Evolutionary conservation across 2,888 invertebrate genomes (phyloP).

Genomic region (Lucinisca nassula): DNA sequence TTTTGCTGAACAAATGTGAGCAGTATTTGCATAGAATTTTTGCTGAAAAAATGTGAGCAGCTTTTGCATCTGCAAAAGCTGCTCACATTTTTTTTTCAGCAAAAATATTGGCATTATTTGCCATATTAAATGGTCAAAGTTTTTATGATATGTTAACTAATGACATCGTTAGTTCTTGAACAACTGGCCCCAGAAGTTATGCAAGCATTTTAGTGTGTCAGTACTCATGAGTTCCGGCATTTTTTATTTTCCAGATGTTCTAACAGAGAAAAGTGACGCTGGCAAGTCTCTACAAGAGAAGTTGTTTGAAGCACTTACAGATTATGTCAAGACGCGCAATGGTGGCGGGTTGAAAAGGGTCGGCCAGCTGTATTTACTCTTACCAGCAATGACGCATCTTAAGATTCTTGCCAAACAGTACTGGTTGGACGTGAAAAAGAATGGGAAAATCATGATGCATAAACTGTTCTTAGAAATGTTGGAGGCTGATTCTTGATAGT

Average conservation of each 20-base stretch:
- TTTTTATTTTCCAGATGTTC: conserved; percentile 91
- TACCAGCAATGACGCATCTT: conserved; percentile 96
- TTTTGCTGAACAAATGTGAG: too few relatives aligned
- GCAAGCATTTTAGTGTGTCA: too few relatives aligned
- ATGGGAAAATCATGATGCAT: conserved; percentile 97
- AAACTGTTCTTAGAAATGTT: conserved; percentile 99
- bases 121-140: too few relatives aligned
- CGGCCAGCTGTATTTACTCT: conserved; percentile 93
- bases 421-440: conserved; percentile 96
- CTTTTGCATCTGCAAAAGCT: too few relatives aligned
- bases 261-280: conserved; percentile 95
- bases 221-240: too few relatives aligned
- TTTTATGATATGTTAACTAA: too few relatives aligned
- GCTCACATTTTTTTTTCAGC: too few relatives aligned
- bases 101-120: too few relatives aligned
- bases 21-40: too few relatives aligned
- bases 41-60: too few relatives aligned
- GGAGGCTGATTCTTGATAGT: conserved; percentile 89
- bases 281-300: conserved; percentile 96
- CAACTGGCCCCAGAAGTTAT: too few relatives aligned
- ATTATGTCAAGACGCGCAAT: conserved; percentile 93
- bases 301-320: conserved; percentile 95
- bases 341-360: conserved; percentile 91
- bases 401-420: conserved; percentile 96
- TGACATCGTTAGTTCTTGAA: too few relatives aligned